A percentile compares a stretch with the other conserved stretches of the same genome.
phyloP scores from a whole-genome alignment of 2,888 invertebrate genomes.

The Entomobrya multifasciata region DNA sequence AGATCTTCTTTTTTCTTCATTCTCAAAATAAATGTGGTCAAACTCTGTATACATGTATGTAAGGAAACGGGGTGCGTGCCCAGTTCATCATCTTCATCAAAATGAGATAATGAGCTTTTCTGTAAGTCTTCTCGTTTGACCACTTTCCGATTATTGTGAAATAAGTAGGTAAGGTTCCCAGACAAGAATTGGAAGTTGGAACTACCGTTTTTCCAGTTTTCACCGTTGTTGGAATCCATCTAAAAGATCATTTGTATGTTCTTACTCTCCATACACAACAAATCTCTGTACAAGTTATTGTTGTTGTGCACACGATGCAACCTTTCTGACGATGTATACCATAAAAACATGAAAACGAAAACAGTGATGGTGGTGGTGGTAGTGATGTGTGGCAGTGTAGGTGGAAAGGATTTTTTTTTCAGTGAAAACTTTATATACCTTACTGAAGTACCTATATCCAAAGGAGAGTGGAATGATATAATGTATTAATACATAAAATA shows the following conservation, averaged over 20 bases:
- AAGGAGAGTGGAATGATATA: constrained; percentile 32
- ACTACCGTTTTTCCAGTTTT: not conserved
- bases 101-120: not conserved
- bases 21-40: too few species aligned
- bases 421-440: constrained; percentile 24
- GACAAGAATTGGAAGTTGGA: constrained; percentile 4
- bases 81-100: too few species aligned
- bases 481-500: constrained; percentile 12
- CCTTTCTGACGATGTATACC: constrained; percentile 13
- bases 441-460: not conserved
- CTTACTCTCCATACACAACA: not conserved
- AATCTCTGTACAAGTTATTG: constrained; percentile 8
- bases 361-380: not conserved
- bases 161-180: not conserved
- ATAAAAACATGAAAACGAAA: constrained; percentile 37
- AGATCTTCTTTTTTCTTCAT: too few species aligned
- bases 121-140: not conserved
- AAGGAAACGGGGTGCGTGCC: too few species aligned
- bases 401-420: not conserved
- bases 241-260: not conserved
- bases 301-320: not conserved
- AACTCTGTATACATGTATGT: too few species aligned
- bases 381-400: not conserved
- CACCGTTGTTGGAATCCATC: not conserved
- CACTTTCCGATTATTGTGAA: not conserved